Evolutionary conservation across 92 coral and sea anemone genomes (phyloP), one percentile per base, ranked within the genome.

Genomic region (Actinernus sp.): DNA sequence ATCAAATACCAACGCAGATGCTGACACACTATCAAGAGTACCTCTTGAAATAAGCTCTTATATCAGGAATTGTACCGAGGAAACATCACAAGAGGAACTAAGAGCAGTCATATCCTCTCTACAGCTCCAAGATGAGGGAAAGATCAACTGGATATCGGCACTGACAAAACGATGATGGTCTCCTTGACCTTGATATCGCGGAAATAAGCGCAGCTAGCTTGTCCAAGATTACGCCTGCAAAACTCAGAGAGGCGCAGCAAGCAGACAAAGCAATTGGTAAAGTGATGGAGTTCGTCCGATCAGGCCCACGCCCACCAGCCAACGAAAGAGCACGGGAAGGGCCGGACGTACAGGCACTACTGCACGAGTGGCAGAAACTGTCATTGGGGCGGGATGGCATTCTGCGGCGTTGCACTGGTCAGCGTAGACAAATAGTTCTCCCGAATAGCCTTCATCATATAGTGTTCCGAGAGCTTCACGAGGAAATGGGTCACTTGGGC

Each of bases 401-500:
- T 53, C 65, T 84, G 18, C 54, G 74, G 49, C 56, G 80, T 12
- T 32, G 47, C 8, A 70, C 23, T 50, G 64, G 65, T 46, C 27
- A 24, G 31, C 25, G 77, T 2, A 29, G 55, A 11, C 79, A 82
- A 68, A 39, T 75, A 8, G 68, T 82, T 1, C 49, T 82, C 47
- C 83, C 78, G 8, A 50, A 34, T 26, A 70, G 50, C 30, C 77
- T 49, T 63, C 74, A 52, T 10, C 14, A 31, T 14, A 22, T 66
- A 13, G 65, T 82, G 5, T 55, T 64, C 38, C 58, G 39, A 29
- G 83, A 57, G 50, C 61, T 65, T 0, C 89, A 82, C 13, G 83
- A 82, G 20, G 59, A 74, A 26, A 82, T 82, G 88, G 88, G 88
- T 10, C 88, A 82, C 43, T 70, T 82, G 11, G 67, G 81, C 0